A percentile compares a stretch with the other conserved stretches of the same genome.
Evolutionary conservation across 1,140 invertebrate species (phyloP).

Genomic region (Drosophila tristis): DNA sequence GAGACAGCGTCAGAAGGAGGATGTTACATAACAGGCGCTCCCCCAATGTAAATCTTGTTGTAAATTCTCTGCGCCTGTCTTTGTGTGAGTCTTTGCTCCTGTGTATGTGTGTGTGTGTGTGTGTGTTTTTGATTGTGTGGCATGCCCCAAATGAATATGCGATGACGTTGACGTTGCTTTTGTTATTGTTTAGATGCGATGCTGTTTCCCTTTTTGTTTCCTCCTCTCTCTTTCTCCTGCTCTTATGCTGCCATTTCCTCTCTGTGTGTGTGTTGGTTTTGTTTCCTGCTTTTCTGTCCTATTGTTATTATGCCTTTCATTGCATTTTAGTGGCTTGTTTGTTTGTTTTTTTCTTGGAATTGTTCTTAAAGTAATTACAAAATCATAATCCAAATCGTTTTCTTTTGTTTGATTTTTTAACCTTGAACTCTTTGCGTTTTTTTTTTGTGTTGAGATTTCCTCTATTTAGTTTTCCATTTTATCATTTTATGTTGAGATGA

Average conservation of each 20-base stretch:
- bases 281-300: conserved; percentile 1
- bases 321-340: too few species aligned
- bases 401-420: conserved; percentile 22
- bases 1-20: conserved; percentile 76
- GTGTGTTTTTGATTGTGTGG: conserved; percentile 36
- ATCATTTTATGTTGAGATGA: conserved; percentile 19
- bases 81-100: conserved; percentile 15
- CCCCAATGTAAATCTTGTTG: conserved; percentile 62
- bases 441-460: background rate
- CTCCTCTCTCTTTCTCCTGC: too few species aligned
- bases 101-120: background rate
- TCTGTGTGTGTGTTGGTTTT: background rate
- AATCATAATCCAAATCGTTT: background rate
- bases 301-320: too few species aligned
- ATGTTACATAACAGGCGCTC: conserved; percentile 81
- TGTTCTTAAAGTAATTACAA: too few species aligned
- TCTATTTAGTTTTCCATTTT: conserved; percentile 40
- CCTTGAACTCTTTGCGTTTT: conserved; percentile 42
- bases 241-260: too few species aligned
- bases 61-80: conserved; percentile 29
- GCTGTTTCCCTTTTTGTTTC: conserved; percentile 42
- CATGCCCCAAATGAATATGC: conserved; percentile 56
- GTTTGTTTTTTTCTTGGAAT: too few species aligned
- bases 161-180: conserved; percentile 59
- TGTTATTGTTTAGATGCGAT: conserved; percentile 45